Base-by-base conservation (phyloP, 2,113 vertebrate genomes). In the Pyrgilauda ruficollis region DNA sequence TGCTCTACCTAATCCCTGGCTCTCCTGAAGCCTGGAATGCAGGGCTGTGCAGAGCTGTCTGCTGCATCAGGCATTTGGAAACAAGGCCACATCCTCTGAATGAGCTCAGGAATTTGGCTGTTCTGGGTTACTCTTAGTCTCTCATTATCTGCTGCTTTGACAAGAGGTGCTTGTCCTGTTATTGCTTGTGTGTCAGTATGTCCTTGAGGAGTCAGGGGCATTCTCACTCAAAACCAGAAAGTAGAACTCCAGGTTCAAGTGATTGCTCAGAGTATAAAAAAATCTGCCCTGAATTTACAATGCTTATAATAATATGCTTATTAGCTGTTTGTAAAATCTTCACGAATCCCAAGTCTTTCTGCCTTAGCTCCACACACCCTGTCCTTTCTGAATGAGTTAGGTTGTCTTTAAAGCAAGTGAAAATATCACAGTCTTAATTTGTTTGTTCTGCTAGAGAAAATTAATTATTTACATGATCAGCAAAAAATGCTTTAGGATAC, bases 41-140 rank as follows among this genome's bases (percentile, higher is more conserved):
- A 26, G 41, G 30, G 44, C 44, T 63, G 39, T 58, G 46, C 59
- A n/a, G 44, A 44, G 10, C 72, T 2, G 2, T 24, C 37, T 33
- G 22, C 52, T 37, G 0, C 5, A 6, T 4, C 1, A 3, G 20
- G 13, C 0, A 0, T 41, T 70, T 12, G 47, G 52, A 58, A 56
- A 28, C 13, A 22, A 31, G 47, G 31, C 16, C 24, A 4, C 7
- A 10, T 16, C 24, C 27, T 80, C 37, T 31, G 43, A 10, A 11
- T 8, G 50, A 28, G 26, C 41, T 63, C 49, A 24, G 43, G 6
- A 4, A 2, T 61, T n/a, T 59, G 44, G 21, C 22, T 41, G 2
- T 3, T 64, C 19, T 20, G 53, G 47, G 23, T 49, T 24, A 26
- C 5, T 27, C 30, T 23, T 24, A 24, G 30, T 35, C 5, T 35